phyloP scores from a whole-genome alignment of 2,888 invertebrate species.

The Tipula confusa region DNA sequence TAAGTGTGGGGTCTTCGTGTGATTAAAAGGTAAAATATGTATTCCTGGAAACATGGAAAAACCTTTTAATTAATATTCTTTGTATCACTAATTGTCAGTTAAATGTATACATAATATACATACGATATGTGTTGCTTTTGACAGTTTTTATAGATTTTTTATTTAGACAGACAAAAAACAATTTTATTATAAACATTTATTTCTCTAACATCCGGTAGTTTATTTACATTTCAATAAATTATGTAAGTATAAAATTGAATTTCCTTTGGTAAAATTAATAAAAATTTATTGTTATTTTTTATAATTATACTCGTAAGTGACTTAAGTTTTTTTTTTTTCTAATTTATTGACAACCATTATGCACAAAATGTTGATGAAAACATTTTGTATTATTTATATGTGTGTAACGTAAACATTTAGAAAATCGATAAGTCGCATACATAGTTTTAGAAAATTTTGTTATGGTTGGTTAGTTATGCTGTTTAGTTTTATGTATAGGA shows the following conservation, averaged over 20 bases:
- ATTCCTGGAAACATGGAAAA: background rate
- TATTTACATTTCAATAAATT: constrained; percentile 20
- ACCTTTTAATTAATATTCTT: background rate
- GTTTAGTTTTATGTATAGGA: background rate
- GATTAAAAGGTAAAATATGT: background rate
- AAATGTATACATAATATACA: background rate
- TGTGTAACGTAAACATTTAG: background rate
- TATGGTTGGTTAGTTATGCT: background rate
- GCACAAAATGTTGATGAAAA: background rate
- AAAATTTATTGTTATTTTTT: background rate
- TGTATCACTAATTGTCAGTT: background rate
- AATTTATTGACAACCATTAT: background rate
- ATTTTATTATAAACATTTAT: background rate
- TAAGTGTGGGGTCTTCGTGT: background rate
- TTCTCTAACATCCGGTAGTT: constrained; percentile 12
- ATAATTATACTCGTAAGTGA: background rate
- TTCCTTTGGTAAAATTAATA: constrained; percentile 14
- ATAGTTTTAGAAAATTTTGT: background rate
- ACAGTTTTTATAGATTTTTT: background rate
- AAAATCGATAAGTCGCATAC: background rate
- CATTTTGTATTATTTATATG: constrained; percentile 3
- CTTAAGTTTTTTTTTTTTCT: background rate
- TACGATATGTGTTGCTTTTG: background rate
- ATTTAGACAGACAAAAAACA: background rate
- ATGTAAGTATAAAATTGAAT: background rate